phyloP scores from a whole-genome alignment of 1,140 invertebrate species.

The Metopolophium dirhodum region DNA sequence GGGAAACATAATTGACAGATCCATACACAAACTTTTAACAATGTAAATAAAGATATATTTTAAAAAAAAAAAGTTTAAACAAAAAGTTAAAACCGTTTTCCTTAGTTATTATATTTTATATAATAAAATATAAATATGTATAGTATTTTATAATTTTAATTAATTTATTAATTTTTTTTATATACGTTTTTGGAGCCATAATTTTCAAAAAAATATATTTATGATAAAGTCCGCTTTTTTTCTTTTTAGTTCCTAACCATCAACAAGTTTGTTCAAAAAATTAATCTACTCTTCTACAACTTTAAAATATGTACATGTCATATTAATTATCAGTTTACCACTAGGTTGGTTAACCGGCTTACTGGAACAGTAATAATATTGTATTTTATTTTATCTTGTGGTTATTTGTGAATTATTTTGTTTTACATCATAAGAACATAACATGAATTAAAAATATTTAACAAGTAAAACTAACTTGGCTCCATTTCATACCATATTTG shows the following conservation, averaged over 20 bases:
- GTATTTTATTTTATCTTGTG: background rate
- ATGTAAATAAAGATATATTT: slow-evolving; percentile 54
- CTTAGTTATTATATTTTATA: slow-evolving; percentile 56
- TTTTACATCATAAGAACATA: background rate
- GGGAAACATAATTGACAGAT: slow-evolving; percentile 43
- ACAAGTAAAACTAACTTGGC: background rate
- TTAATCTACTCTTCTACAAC: background rate
- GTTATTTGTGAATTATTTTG: background rate
- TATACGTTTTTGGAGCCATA: slow-evolving; percentile 53
- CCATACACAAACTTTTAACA: slow-evolving; percentile 43
- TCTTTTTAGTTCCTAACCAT: slow-evolving; percentile 48
- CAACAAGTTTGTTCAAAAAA: slow-evolving; percentile 26
- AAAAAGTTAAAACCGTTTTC: slow-evolving; percentile 50
- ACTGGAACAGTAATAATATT: background rate
- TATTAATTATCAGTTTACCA: background rate
- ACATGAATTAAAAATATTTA: background rate
- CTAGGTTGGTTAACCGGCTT: background rate
- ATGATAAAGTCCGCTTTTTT: slow-evolving; percentile 27
- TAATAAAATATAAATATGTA: slow-evolving; percentile 56
- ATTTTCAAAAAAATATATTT: slow-evolving; percentile 42
- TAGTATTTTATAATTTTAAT: slow-evolving; percentile 57
- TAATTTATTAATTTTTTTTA: slow-evolving; percentile 56
- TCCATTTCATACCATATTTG: background rate
- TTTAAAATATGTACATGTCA: background rate
- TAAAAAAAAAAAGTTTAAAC: slow-evolving; percentile 37